These are phyloP conservation scores for Palythoa heliodiscus DNA, from an alignment of 92 coral and sea anemone species.

Conservation along the genomic window DNA sequence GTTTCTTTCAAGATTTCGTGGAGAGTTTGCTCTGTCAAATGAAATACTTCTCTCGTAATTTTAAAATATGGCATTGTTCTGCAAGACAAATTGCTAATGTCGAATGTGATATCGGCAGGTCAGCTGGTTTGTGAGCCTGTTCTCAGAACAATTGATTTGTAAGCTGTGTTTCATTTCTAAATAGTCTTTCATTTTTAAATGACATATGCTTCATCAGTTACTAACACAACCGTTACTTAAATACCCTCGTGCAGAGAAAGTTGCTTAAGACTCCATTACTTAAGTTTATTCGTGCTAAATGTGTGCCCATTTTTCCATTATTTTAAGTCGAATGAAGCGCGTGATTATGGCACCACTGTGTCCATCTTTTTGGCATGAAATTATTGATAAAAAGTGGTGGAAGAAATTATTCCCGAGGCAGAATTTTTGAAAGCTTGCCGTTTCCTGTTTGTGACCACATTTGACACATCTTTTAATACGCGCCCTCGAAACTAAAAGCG, in stretches of 20 bases:
- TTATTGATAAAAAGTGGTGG: background rate
- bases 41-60: background rate
- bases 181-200: slow-evolving; percentile 10
- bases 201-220: background rate
- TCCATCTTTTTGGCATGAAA: slow-evolving; percentile 16
- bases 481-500: background rate
- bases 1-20: slow-evolving; percentile 17
- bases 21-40: slow-evolving; percentile 11
- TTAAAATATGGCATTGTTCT: slow-evolving; percentile 25
- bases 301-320: background rate
- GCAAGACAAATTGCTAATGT: slow-evolving; percentile 13
- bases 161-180: slow-evolving; percentile 16
- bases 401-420: slow-evolving; percentile 20
- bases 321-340: slow-evolving; percentile 10
- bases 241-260: background rate
- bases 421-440: slow-evolving; percentile 9
- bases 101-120: slow-evolving; percentile 1
- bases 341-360: background rate
- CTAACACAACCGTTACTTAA: slow-evolving; percentile 5
- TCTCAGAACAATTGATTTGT: slow-evolving; percentile 7
- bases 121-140: slow-evolving; percentile 24
- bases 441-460: slow-evolving; percentile 30
- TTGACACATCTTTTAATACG: slow-evolving; percentile 2
- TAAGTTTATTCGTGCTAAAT: background rate
- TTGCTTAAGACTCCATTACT: background rate